Base-by-base conservation (phyloP, 2,888 invertebrate genomes). In the Trissoscelio sp. region DNA sequence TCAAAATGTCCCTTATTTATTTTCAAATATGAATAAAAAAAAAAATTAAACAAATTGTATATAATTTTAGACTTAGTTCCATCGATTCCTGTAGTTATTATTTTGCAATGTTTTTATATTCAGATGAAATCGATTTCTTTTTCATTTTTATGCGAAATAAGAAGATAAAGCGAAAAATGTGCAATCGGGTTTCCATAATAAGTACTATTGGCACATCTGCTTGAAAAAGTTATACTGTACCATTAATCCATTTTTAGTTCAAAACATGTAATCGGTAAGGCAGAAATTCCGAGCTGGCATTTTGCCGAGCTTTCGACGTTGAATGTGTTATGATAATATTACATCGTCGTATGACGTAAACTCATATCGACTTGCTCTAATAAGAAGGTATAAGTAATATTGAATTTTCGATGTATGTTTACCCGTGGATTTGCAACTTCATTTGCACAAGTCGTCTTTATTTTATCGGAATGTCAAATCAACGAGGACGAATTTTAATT, bases 291-390 rank as follows among this genome's bases (percentile, higher is more conserved):
- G 28, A 11, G 18, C n/a, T 64, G 64, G 64, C 64, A 20, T n/a
- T 48, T 48, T 31, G 64, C 64, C 64, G 22, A 64, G 48, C 28
- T 60, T 48, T 46, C 34, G 64, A 48, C 12, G 34, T 44, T n/a
- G 48, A 48, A 64, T 48, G 64, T 20, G 48, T 48, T 28, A 48
- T 20, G 34, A 34, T 64, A 64, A 48, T 48, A 64, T 64, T 64
- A 64, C 42, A 48, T 64, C 46, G 18, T 20, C 12, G 48, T 12
- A 16, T 64, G 64, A 64, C 64, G 64, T 64, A 64, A 64, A 64
- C 34, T 48, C 34, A 64, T 55, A 55, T 48, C 64, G 48, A 48
- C 34, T 64, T 34, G 31, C 12, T 48, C 64, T 64, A 64, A 64
- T 46, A 64, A 64, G 62, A 34, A 28, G 48, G 24, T 48, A n/a